Evolutionary conservation across 2,113 vertebrate species (phyloP).

Genomic region (Esox niger): DNA sequence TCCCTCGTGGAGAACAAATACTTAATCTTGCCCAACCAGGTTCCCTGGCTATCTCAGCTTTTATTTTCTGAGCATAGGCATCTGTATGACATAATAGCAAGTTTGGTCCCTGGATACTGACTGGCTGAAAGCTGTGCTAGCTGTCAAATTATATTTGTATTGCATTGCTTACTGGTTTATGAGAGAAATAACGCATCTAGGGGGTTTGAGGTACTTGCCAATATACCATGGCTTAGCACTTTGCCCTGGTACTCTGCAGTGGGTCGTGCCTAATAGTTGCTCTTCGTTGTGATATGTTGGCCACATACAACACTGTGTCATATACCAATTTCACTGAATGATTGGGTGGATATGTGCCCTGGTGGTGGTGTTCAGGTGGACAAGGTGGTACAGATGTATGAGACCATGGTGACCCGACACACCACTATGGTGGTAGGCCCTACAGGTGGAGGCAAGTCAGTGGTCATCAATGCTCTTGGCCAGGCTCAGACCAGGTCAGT

Average conservation of each 20-base stretch:
- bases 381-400: constrained; percentile 96
- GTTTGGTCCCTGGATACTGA: too few relatives aligned
- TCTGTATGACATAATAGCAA: background rate
- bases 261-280: too few relatives aligned
- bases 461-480: constrained; percentile 90
- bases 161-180: too few relatives aligned
- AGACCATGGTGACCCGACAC: constrained; percentile 97
- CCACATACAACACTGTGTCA: too few relatives aligned
- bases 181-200: too few relatives aligned
- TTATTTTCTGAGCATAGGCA: background rate
- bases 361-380: constrained; percentile 79
- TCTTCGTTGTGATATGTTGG: too few relatives aligned
- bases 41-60: constrained; percentile 39
- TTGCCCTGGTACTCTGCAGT: too few relatives aligned
- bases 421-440: constrained; percentile 96
- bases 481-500: constrained; percentile 90
- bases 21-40: constrained; percentile 82
- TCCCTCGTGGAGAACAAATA: constrained; percentile 80
- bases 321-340: background rate
- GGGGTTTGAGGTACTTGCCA: too few relatives aligned
- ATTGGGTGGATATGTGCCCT: background rate
- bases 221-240: too few relatives aligned
- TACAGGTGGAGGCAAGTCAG: constrained; percentile 94
- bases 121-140: too few relatives aligned
- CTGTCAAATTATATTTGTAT: too few relatives aligned